Base-by-base conservation (phyloP, 1,140 invertebrate species). In the Bathynomus jamesi region DNA sequence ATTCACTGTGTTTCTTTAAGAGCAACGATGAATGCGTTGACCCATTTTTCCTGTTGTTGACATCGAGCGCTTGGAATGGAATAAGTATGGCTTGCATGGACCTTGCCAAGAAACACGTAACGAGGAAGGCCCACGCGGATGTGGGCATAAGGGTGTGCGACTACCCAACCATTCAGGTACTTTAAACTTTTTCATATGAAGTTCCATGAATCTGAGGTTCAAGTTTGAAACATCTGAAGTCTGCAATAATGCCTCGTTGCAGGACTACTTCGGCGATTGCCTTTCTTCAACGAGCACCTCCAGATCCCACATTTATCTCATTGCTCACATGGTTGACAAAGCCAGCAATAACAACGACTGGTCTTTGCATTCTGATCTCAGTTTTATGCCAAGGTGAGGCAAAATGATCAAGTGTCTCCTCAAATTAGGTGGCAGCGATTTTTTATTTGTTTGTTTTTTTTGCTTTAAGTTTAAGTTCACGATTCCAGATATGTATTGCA, bases 101-200 rank as follows among this genome's bases (percentile, higher is more conserved):
- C 63, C 61, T 78, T 2, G 76, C 76, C 3, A 76, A 77, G 69
- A 78, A 71, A 25, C 76, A 78, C 66, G 75, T 78, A 13, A 74
- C 72, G 13, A 32, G 74, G n/a, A n/a, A n/a, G n/a, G n/a, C n/a
- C n/a, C n/a, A n/a, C n/a, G n/a, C n/a, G n/a, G n/a, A n/a, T n/a
- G n/a, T n/a, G n/a, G n/a, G n/a, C n/a, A n/a, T n/a, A n/a, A n/a
- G n/a, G n/a, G n/a, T n/a, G n/a, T n/a, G n/a, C n/a, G n/a, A n/a
- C n/a, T n/a, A n/a, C n/a, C n/a, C n/a, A n/a, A n/a, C n/a, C n/a
- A n/a, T n/a, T 13, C 77, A 77, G 53, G 70, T 71, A n/a, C n/a
- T n/a, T n/a, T n/a, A n/a, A n/a, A n/a, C n/a, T n/a, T n/a, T n/a
- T n/a, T n/a, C n/a, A n/a, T n/a, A n/a, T n/a, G n/a, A n/a, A n/a